phyloP scores from a whole-genome alignment of 2,888 invertebrate species.

The Cheilosia impressa region DNA sequence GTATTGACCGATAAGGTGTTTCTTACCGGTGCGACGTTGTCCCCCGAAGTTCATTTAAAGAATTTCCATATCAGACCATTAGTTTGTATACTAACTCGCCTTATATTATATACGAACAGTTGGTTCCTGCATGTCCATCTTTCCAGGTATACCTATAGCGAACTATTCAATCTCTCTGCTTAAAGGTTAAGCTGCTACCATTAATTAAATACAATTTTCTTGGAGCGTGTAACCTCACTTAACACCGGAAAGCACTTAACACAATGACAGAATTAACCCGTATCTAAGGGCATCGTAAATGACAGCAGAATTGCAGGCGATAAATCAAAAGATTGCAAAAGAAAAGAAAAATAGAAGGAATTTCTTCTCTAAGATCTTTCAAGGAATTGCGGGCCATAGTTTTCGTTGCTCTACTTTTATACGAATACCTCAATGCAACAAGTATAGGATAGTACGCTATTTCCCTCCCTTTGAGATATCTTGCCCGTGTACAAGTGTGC shows the following conservation, averaged over 20 bases:
- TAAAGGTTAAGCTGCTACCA: constrained; percentile 20
- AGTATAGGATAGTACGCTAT: constrained; percentile 24
- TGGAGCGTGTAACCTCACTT: constrained; percentile 67
- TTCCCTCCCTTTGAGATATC: not conserved
- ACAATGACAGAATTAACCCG: constrained; percentile 60
- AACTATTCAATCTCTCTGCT: constrained; percentile 1
- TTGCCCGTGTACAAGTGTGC: not conserved
- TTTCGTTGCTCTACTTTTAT: constrained; percentile 58
- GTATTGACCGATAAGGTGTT: too few relatives aligned
- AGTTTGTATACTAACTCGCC: too few relatives aligned
- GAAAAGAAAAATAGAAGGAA: constrained; percentile 21
- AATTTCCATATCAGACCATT: too few relatives aligned
- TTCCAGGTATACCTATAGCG: not conserved
- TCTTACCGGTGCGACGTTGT: too few relatives aligned
- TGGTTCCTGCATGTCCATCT: not conserved
- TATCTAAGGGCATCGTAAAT: constrained; percentile 54
- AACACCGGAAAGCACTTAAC: constrained; percentile 78
- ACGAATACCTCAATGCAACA: constrained; percentile 53
- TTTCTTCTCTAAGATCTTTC: constrained; percentile 10
- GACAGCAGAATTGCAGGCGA: constrained; percentile 48
- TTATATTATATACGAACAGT: not conserved
- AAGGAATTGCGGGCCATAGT: constrained; percentile 26
- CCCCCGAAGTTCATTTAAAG: too few relatives aligned
- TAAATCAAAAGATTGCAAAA: constrained; percentile 59
- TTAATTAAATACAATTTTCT: constrained; percentile 37